Evolutionary conservation across 2,797 vertebrate genomes (phyloP).

Genomic region (Diceros bicornis): DNA sequence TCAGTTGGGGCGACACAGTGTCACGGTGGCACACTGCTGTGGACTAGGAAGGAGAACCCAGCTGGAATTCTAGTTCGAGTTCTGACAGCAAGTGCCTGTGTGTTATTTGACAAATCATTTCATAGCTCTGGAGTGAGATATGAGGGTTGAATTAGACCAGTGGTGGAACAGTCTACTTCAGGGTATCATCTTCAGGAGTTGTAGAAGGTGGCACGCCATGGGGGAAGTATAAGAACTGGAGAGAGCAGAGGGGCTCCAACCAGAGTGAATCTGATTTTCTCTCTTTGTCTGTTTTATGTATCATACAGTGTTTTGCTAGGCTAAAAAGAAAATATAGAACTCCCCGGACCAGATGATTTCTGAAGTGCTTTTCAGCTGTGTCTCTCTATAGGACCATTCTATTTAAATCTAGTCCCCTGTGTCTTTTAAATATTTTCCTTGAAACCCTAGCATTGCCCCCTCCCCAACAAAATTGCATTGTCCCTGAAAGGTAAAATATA

Average conservation of each 20-base stretch:
- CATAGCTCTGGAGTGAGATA: not conserved
- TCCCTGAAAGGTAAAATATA: not conserved
- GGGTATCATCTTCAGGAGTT: not conserved
- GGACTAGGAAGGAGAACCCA: not conserved
- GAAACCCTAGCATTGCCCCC: not conserved
- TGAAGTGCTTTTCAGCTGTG: not conserved
- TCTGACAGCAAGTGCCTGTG: not conserved
- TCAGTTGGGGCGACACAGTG: too few species aligned
- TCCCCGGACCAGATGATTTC: not conserved
- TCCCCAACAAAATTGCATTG: not conserved
- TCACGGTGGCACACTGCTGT: not conserved
- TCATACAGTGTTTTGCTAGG: not conserved
- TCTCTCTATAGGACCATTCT: not conserved
- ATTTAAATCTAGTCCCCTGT: not conserved
- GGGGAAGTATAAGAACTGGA: not conserved
- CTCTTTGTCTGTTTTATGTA: not conserved
- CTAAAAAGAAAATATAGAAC: not conserved
- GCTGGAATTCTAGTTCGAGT: not conserved
- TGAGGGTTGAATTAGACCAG: not conserved
- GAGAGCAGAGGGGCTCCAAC: not conserved
- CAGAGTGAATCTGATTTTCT: not conserved
- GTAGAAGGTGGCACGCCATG: not conserved
- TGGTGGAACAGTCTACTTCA: not conserved
- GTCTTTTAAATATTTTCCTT: slow-evolving; percentile 19
- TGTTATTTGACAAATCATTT: not conserved